Conservation (phyloP, 2,888 invertebrate species). For the Cyclophora albipunctata region DNA sequence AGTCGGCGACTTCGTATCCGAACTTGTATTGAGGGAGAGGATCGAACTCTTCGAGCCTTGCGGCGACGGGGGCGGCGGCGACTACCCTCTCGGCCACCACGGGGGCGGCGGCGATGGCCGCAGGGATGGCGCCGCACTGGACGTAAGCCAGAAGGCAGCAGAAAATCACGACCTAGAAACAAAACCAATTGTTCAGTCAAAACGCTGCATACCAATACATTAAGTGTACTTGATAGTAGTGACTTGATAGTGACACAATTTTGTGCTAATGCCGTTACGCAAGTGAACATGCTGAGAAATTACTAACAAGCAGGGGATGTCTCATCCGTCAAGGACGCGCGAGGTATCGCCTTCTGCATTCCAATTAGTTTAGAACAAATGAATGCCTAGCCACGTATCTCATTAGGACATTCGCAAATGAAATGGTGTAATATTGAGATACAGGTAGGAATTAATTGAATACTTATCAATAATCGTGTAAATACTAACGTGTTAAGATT, state of each 20-base stretch:
- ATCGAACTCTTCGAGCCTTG: conserved; percentile 62
- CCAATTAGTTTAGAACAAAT: conserved; percentile 33
- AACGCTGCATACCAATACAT: conserved; percentile 1
- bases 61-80: conserved; percentile 27
- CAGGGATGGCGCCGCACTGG: conserved; percentile 38
- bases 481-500: too few species aligned
- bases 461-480: too few species aligned
- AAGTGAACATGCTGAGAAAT: conserved; percentile 57
- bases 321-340: conserved; percentile 53
- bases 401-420: too few species aligned
- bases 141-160: conserved; percentile 50
- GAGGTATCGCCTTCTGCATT: conserved; percentile 38
- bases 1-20: conserved; percentile 55
- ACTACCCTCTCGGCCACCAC: conserved; percentile 26
- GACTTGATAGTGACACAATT: conserved; percentile 60
- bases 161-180: conserved; percentile 46
- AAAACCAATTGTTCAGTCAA: conserved; percentile 1
- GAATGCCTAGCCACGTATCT: not conserved
- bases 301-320: conserved; percentile 58
- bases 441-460: too few species aligned
- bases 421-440: too few species aligned
- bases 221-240: conserved; percentile 49
- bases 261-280: conserved; percentile 53
- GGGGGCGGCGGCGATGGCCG: conserved; percentile 38
- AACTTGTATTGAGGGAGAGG: conserved; percentile 74